Evolutionary conservation across 2,113 vertebrate species (phyloP).

Genomic region (Chrysochloris asiatica): DNA sequence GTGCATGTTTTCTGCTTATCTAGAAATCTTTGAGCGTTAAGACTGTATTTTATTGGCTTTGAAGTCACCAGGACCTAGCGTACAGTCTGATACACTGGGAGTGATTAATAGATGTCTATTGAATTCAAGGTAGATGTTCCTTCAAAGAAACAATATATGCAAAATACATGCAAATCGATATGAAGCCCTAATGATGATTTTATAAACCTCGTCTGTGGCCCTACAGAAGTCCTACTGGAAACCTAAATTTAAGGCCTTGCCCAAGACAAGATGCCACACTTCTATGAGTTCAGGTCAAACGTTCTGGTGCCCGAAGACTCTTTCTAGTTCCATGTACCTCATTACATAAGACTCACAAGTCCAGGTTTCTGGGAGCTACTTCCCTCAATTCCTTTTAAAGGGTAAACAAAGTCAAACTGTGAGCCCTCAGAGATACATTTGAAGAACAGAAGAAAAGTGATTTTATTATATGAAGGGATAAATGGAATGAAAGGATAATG

Average conservation of each 20-base stretch:
- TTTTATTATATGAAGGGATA: too few species aligned
- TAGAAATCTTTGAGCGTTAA: background rate
- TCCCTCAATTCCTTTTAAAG: background rate
- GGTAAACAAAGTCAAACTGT: background rate
- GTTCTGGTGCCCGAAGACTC: background rate
- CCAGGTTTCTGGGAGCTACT: background rate
- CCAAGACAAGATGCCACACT: background rate
- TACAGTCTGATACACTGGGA: background rate
- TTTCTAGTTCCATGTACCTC: background rate
- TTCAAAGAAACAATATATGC: background rate
- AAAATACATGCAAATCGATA: background rate
- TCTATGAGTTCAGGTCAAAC: background rate
- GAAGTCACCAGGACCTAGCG: background rate
- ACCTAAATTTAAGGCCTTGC: background rate
- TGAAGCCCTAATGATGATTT: background rate
- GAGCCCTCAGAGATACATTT: background rate
- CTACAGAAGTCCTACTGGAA: background rate
- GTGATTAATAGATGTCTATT: background rate
- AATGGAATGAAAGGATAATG: too few species aligned
- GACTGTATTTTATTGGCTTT: background rate
- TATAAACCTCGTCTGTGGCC: background rate
- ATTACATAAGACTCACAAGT: background rate
- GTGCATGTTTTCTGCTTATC: background rate
- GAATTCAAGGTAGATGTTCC: background rate
- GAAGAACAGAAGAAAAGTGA: background rate